Percentiles rank a stretch among this genome's conserved stretches.
These are phyloP conservation scores for Chloropsis cyanopogon DNA, from an alignment of 2,113 vertebrate species.

Conservation along the genomic window DNA sequence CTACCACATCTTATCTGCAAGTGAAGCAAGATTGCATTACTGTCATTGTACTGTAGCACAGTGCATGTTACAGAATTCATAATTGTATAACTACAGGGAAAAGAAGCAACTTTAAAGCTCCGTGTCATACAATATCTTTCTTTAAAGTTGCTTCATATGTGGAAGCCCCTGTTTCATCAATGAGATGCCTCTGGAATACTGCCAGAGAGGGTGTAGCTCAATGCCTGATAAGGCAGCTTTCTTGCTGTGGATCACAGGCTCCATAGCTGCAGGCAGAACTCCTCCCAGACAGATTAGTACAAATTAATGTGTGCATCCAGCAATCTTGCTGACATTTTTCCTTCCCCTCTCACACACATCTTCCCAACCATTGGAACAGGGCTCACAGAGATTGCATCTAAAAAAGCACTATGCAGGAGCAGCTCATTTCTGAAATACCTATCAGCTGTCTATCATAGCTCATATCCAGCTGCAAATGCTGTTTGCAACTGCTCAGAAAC, in stretches of 20 bases:
- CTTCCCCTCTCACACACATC: background rate
- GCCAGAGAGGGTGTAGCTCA: background rate
- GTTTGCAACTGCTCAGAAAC: background rate
- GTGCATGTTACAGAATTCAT: background rate
- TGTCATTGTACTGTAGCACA: background rate
- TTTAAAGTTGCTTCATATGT: background rate
- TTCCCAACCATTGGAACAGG: rapidly evolving
- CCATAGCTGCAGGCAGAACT: background rate
- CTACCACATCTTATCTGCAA: background rate
- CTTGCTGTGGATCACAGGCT: background rate
- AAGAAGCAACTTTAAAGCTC: background rate
- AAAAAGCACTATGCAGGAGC: background rate
- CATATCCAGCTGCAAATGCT: background rate
- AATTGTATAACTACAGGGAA: background rate
- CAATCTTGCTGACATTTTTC: background rate
- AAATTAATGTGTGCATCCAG: background rate
- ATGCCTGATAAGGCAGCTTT: background rate
- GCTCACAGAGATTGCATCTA: background rate
- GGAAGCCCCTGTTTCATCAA: background rate
- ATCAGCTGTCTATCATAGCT: background rate
- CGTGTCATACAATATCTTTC: background rate
- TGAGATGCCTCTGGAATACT: background rate
- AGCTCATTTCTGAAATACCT: background rate
- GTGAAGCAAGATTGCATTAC: background rate
- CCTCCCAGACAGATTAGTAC: background rate